Evolutionary conservation across 2,113 vertebrate species (phyloP), one percentile per base, ranked within the genome.

Genomic region (Mellivora capensis): DNA sequence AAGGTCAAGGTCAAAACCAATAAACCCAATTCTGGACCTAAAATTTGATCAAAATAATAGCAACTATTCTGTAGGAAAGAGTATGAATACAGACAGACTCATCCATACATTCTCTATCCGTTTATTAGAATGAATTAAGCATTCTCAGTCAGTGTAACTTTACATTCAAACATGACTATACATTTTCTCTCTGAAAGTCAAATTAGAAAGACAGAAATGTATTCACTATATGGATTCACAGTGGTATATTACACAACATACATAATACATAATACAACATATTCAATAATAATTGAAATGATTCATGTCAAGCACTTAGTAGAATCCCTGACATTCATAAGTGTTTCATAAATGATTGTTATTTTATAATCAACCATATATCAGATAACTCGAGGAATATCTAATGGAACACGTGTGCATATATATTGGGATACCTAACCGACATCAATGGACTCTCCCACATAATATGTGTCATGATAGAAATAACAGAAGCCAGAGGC

Each of bases 1-100:
- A 95, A 98, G 97, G 95, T 98, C 96, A 95, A 93, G 77, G 98
- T 97, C 94, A 98, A 98, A 98, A 97, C 92, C 86, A 98, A 67
- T 0, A 80, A 83, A 54, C 52, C 17, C 52, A 54, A 18, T 54
- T 98, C 37, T 94, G 98, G 82, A 81, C 86, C 62, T 87, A 89
- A 76, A 95, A 47, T 77, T 87, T 93, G 42, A 83, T 87, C 31
- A 77, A 62, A 98, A 96, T 94, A 95, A 97, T 13, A 39, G 3
- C 3, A 71, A 25, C 13, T 90, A 67, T 91, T 96, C 49, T 69
- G 5, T 44, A 23, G 49, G 11, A 84, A 83, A 59, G 8, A 74
- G 12, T 37, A 62, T 9, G 27, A 34, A 67, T 27, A 18, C n/a
- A 37, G n/a, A 74, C 39, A 80, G 7, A 21, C 6, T 18, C 15